Evolutionary conservation across 2,888 invertebrate species (phyloP).

Genomic region (Xestoiulus laeticollis): DNA sequence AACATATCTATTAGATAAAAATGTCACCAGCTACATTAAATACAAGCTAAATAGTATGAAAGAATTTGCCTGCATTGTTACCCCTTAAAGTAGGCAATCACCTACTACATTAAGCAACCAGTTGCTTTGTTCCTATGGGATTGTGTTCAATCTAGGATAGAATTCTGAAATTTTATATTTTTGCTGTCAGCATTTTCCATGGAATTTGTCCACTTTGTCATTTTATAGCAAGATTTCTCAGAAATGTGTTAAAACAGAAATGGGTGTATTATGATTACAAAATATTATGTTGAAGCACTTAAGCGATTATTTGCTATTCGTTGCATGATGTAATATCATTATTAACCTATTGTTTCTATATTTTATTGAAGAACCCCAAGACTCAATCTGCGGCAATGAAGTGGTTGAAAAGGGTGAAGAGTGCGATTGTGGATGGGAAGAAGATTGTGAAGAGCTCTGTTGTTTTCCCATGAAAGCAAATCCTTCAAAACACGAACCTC

Average conservation of each 20-base stretch:
- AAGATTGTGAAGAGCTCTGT: slow-evolving; percentile 92
- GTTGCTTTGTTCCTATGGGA: not conserved
- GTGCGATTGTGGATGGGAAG: slow-evolving; percentile 99
- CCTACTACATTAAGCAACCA: not conserved
- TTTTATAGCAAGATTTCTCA: too few relatives aligned
- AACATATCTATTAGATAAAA: not conserved
- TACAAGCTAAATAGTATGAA: not conserved
- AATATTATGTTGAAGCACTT: too few relatives aligned
- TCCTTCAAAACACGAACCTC: slow-evolving; percentile 79
- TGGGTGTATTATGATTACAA: too few relatives aligned
- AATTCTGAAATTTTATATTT: not conserved
- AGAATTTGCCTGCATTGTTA: not conserved
- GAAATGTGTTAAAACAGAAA: too few relatives aligned
- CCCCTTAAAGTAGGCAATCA: slow-evolving; percentile 13
- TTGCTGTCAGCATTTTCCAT: not conserved
- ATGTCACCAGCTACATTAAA: not conserved
- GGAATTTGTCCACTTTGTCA: not conserved
- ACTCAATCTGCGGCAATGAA: slow-evolving; percentile 96
- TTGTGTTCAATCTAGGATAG: not conserved
- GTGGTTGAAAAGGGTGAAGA: slow-evolving; percentile 97
- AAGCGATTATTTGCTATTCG: too few relatives aligned
- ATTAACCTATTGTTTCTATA: not conserved
- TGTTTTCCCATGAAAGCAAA: slow-evolving; percentile 90
- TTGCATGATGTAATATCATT: not conserved
- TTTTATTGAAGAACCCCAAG: slow-evolving; percentile 78